phyloP scores from a whole-genome alignment of 2,113 vertebrate genomes.

The Erythrolamprus reginae region DNA sequence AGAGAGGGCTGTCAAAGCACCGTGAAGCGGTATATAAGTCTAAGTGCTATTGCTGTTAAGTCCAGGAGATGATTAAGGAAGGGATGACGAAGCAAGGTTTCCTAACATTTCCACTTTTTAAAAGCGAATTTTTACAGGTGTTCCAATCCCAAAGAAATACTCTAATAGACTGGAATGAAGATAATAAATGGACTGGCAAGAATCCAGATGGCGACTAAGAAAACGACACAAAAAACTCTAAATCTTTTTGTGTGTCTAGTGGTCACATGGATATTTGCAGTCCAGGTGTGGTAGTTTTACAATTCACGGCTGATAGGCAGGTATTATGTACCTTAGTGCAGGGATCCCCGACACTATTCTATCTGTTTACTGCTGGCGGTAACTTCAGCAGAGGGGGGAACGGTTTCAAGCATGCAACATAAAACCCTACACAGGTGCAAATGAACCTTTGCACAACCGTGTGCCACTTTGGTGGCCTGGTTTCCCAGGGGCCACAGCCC shows the following conservation, averaged over 20 bases:
- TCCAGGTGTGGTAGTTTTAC: background rate
- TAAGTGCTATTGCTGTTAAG: conserved; percentile 8
- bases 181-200: background rate
- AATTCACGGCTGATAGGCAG: background rate
- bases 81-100: background rate
- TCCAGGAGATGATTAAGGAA: conserved; percentile 26
- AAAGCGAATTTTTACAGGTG: conserved; percentile 14
- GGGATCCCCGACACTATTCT: background rate
- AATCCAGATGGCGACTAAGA: background rate
- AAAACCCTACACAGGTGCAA: background rate
- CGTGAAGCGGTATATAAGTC: too few relatives aligned
- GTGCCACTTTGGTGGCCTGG: background rate
- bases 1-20: too few relatives aligned
- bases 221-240: background rate
- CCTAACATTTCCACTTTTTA: conserved; percentile 10
- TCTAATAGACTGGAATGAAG: background rate
- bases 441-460: background rate
- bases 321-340: background rate
- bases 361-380: background rate
- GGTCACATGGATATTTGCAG: background rate
- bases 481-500: background rate
- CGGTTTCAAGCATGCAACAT: background rate
- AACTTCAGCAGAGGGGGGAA: background rate
- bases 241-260: background rate
- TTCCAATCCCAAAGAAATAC: conserved; percentile 16